Percentiles rank a stretch among this genome's conserved stretches.
These are phyloP conservation scores for Heterodera carotae DNA, from an alignment of 1,140 invertebrate genomes.

Conservation along the genomic window DNA sequence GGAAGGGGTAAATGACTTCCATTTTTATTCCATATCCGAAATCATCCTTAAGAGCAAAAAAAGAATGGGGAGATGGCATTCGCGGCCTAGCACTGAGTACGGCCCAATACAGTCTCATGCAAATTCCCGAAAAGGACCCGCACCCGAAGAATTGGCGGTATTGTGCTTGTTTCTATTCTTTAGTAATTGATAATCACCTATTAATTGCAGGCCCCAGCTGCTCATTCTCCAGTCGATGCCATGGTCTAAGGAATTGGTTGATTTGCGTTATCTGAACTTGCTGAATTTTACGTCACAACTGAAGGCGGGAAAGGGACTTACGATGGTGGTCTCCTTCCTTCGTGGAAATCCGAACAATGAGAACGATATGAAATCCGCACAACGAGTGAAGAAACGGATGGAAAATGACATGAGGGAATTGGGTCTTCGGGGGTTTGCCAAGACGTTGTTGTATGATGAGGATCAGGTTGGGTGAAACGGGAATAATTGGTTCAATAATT, in stretches of 20 bases:
- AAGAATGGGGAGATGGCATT: constrained; percentile 99
- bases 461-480: constrained; percentile 50
- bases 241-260: constrained; percentile 60
- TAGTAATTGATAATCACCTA: not conserved
- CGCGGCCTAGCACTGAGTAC: constrained; percentile 92
- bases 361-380: constrained; percentile 50
- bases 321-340: constrained; percentile 86
- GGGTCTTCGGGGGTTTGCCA: constrained; percentile 59
- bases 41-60: constrained; percentile 79
- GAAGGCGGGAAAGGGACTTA: constrained; percentile 76
- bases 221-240: constrained; percentile 61
- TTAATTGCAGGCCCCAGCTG: constrained; percentile 50
- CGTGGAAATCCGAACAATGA: constrained; percentile 70
- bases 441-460: constrained; percentile 59
- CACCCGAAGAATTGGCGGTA: constrained; percentile 63
- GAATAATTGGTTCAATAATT: not conserved
- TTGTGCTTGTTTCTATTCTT: not conserved
- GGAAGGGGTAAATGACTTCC: constrained; percentile 77
- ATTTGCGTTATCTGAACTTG: constrained; percentile 60
- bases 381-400: constrained; percentile 57
- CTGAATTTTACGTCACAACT: constrained; percentile 61
- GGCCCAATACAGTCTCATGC: constrained; percentile 82
- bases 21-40: constrained; percentile 9
- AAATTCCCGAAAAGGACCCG: constrained; percentile 62
- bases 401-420: constrained; percentile 57